Evolutionary conservation across 2,888 invertebrate genomes (phyloP).

Genomic region (Deroplatys truncata): DNA sequence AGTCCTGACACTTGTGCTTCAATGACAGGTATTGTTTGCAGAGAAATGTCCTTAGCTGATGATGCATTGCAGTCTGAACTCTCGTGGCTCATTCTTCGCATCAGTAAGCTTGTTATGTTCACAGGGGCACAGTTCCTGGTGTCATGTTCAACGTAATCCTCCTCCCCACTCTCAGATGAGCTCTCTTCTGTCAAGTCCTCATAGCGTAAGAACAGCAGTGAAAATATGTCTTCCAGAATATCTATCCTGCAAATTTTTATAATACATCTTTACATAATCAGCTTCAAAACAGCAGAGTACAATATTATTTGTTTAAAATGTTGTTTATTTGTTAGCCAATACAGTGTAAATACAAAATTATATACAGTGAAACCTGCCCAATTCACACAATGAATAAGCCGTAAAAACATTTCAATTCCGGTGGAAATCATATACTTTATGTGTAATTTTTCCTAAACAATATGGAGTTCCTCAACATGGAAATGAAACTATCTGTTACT

Average conservation of each 20-base stretch:
- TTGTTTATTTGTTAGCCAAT: no score
- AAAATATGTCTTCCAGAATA: conserved; percentile 68
- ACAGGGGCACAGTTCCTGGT: background rate
- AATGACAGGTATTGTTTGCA: conserved; percentile 18
- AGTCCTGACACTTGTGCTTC: conserved; percentile 8
- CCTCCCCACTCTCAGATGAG: conserved; percentile 48
- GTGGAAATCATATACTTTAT: no score
- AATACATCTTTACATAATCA: no score
- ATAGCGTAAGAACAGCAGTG: conserved; percentile 62
- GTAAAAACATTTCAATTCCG: no score
- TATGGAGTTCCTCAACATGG: no score
- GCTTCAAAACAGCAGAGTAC: no score
- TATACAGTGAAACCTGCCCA: no score
- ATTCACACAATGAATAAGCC: no score
- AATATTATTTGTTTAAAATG: no score
- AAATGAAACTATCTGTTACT: no score
- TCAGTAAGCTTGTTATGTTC: background rate
- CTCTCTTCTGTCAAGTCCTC: conserved; percentile 54
- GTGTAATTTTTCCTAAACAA: no score
- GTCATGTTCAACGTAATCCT: conserved; percentile 39
- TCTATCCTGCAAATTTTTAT: conserved; percentile 43
- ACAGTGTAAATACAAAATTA: no score
- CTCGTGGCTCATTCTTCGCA: background rate
- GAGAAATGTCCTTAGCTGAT: background rate
- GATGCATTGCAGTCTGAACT: background rate